Conservation (phyloP, 2,888 invertebrate genomes). For the Caenorhabditis doughertyi region DNA sequence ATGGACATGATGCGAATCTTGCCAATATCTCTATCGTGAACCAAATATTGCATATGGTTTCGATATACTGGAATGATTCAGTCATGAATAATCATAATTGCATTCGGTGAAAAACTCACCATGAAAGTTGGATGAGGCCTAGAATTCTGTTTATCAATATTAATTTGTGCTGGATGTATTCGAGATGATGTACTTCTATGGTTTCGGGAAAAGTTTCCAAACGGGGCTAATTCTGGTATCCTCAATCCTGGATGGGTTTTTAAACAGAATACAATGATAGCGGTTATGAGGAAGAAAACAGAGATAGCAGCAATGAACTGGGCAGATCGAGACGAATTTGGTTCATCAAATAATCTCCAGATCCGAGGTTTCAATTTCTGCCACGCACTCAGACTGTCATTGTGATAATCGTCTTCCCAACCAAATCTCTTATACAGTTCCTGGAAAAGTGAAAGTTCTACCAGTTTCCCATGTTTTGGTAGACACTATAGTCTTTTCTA, state of each 20-base stretch:
- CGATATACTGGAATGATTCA: constrained; percentile 91
- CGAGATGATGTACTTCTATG: constrained; percentile 41
- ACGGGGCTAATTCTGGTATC: constrained; percentile 75
- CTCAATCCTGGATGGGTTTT: constrained; percentile 98
- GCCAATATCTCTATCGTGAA: constrained; percentile 92
- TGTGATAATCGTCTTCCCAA: constrained; percentile 95
- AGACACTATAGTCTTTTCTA: too few species aligned
- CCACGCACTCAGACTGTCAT: constrained; percentile 89
- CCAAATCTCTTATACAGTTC: constrained; percentile 90
- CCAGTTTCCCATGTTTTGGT: neutral
- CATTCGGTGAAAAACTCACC: constrained; percentile 54
- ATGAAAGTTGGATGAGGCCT: constrained; percentile 81
- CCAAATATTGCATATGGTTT: constrained; percentile 98
- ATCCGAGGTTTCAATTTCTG: constrained; percentile 97
- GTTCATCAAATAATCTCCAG: constrained; percentile 99
- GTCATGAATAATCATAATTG: neutral
- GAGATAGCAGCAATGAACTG: constrained; percentile 96
- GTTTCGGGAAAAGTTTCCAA: constrained; percentile 56
- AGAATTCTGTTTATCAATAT: constrained; percentile 79
- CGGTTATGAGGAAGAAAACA: constrained; percentile 96
- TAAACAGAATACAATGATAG: constrained; percentile 95
- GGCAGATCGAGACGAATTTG: constrained; percentile 96
- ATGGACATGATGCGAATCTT: constrained; percentile 91
- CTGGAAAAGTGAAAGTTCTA: constrained; percentile 40
- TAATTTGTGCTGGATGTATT: constrained; percentile 70